These are phyloP conservation scores for Holcopasites calliopsidis DNA, from an alignment of 1,140 invertebrate species.

Conservation along the genomic window DNA sequence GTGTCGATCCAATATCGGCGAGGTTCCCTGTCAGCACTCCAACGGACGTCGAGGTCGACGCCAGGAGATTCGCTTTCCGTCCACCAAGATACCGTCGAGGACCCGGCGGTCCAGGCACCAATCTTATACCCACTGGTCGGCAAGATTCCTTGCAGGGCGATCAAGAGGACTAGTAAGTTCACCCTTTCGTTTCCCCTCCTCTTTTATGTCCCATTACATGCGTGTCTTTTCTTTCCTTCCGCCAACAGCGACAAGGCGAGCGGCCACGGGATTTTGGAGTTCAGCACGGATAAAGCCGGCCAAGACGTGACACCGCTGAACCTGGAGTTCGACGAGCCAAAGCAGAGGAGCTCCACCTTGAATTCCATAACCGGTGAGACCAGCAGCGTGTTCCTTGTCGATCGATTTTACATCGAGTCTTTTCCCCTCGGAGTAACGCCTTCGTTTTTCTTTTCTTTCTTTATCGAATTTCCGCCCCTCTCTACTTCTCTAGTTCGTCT, in stretches of 20 bases:
- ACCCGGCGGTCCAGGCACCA: constrained; percentile 69
- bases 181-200: background rate
- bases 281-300: constrained; percentile 93
- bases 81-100: constrained; percentile 79
- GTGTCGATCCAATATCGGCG: constrained; percentile 82
- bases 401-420: constrained; percentile 18
- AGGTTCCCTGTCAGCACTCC: constrained; percentile 76
- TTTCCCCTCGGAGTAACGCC: constrained; percentile 3
- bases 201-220: too few species aligned
- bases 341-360: constrained; percentile 84
- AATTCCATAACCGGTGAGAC: constrained; percentile 87
- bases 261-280: constrained; percentile 89
- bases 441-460: constrained; percentile 15
- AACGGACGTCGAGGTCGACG: constrained; percentile 79
- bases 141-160: constrained; percentile 77
- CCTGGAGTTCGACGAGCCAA: constrained; percentile 87
- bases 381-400: background rate
- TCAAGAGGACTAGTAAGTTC: constrained; percentile 77
- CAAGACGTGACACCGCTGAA: constrained; percentile 93
- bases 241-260: constrained; percentile 77
- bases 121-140: constrained; percentile 71
- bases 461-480: constrained; percentile 18
- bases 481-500: constrained; percentile 37
- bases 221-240: background rate
- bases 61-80: constrained; percentile 80